phyloP scores from a whole-genome alignment of 2,113 vertebrate species.

The Calyptommatus sinebrachiatus region DNA sequence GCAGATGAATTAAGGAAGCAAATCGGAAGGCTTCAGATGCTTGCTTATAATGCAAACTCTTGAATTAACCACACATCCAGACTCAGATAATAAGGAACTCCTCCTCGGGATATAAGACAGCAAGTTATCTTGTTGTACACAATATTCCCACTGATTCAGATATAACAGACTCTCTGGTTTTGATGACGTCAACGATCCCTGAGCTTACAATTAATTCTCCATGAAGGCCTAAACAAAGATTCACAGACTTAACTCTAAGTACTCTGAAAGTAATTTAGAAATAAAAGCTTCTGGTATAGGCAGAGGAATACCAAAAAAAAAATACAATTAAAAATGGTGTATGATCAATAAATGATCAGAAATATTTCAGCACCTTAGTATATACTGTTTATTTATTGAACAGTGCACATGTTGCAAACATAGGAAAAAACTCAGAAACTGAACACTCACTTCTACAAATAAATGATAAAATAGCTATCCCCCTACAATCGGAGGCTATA shows the following conservation, averaged over 20 bases:
- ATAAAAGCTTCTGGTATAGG: neutral
- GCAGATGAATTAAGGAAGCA: neutral
- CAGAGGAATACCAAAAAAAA: too few relatives aligned
- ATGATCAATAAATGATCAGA: too few relatives aligned
- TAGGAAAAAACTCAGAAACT: too few relatives aligned
- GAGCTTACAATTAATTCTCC: neutral
- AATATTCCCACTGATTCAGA: constrained; percentile 5
- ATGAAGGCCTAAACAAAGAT: neutral
- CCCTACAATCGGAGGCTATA: too few relatives aligned
- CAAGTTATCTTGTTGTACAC: neutral
- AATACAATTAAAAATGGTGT: too few relatives aligned
- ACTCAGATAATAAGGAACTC: constrained; percentile 3
- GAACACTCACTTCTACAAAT: too few relatives aligned
- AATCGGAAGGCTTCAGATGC: neutral
- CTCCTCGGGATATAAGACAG: constrained; percentile 2
- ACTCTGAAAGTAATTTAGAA: neutral
- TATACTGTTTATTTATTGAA: too few relatives aligned
- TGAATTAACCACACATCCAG: constrained; percentile 7
- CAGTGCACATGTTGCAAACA: too few relatives aligned
- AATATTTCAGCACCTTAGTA: too few relatives aligned
- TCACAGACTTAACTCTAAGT: neutral
- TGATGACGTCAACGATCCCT: neutral
- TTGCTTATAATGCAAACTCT: neutral
- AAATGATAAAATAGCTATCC: too few relatives aligned
- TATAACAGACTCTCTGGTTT: neutral